These are phyloP conservation scores for Tetheella fluctuosa DNA, from an alignment of 2,888 invertebrate species.

Conservation along the genomic window DNA sequence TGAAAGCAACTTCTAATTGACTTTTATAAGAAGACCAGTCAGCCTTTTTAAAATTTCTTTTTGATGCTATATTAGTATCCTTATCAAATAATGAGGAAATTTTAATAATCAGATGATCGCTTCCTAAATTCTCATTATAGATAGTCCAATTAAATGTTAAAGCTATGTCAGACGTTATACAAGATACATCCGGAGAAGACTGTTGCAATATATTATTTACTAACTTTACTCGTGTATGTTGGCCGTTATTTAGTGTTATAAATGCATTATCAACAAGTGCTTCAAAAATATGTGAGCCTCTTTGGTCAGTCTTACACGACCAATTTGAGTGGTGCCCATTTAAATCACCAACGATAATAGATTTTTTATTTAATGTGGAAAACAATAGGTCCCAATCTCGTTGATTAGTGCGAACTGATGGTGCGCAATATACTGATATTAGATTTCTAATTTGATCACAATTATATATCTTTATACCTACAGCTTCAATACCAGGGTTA, in stretches of 20 bases:
- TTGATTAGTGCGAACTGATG: conserved; percentile 12
- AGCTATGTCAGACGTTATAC: conserved; percentile 25
- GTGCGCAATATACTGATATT: conserved; percentile 21
- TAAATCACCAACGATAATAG: conserved; percentile 22
- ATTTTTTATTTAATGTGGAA: conserved; percentile 2
- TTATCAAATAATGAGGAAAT: not conserved
- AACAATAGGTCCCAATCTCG: conserved; percentile 21
- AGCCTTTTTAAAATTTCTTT: conserved; percentile 19
- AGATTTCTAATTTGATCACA: conserved; percentile 21
- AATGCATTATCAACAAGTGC: conserved; percentile 19
- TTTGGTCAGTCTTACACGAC: conserved; percentile 24
- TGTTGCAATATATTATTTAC: conserved; percentile 20
- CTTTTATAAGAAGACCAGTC: conserved; percentile 18
- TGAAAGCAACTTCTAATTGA: not conserved
- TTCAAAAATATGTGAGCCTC: conserved; percentile 28
- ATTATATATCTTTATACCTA: conserved; percentile 18
- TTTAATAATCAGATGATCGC: conserved; percentile 27
- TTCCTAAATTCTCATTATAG: conserved; percentile 26
- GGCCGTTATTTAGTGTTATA: conserved; percentile 25
- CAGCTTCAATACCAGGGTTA: conserved; percentile 21
- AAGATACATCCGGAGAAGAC: conserved; percentile 27
- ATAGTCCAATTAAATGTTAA: conserved; percentile 21
- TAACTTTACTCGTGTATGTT: conserved; percentile 22
- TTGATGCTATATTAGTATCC: not conserved
- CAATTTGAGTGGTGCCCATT: conserved; percentile 30